Base-by-base conservation (phyloP, 2,113 vertebrate genomes). In the Ictidomys tridecemlineatus region DNA sequence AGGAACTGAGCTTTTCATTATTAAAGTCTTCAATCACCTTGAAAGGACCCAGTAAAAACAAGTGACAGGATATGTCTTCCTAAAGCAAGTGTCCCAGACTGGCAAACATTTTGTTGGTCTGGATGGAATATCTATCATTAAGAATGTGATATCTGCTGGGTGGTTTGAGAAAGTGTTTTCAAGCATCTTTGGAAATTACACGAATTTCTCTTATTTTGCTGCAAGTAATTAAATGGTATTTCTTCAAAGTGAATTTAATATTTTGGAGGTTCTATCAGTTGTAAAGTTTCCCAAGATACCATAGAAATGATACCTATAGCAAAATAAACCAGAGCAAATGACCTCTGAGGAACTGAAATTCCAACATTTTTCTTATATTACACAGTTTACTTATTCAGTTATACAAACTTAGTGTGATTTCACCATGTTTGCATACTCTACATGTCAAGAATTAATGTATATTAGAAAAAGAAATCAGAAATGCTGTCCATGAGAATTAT, bases 151-250 rank as follows among this genome's bases (percentile, higher is more conserved):
- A 70, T 84, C 65, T 90, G 22, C 74, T 48, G 37, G 34, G 7
- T 56, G n/a, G 17, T 72, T 63, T 39, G 74, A 88, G 80, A 72
- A 97, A 89, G 93, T 85, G 42, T 51, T 95, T 85, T 79, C 37
- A 6, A 89, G 10, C 4, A 83, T 89, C 51, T 95, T 93, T 34
- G 2, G 30, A 74, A 34, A 73, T 28, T 90, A 14, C 3, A 67
- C 9, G 24, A 56, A 39, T 90, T 89, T 92, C 32, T 92, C 78
- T 61, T 78, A 92, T 80, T 85, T 96, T 92, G 6, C 32, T 65
- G 3, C 4, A 58, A 69, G 28, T 86, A 88, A 92, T 56, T 7
- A 74, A 70, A 87, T 83, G 10, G 10, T 42, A 70, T 73, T 89
- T 85, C 34, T 48, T 51, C 7, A 90, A 79, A 91, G 90, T 87